These are phyloP conservation scores for Lasius fuliginosus DNA, from an alignment of 2,888 invertebrate species.

Conservation along the genomic window DNA sequence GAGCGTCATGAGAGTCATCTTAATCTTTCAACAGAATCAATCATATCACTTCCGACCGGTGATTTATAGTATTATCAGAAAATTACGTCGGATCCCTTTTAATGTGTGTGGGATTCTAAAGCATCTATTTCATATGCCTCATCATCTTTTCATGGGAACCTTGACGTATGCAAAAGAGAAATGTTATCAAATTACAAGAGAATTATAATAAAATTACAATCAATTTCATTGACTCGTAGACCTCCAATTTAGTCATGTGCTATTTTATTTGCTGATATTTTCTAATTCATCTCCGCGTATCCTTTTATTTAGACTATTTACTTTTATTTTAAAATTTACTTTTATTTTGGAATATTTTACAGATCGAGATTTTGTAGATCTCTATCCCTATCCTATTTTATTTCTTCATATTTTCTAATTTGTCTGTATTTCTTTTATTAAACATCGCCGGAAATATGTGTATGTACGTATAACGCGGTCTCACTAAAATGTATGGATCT, in stretches of 20 bases:
- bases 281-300: not conserved
- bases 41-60: slow-evolving; percentile 7
- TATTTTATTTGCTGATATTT: slow-evolving; percentile 1
- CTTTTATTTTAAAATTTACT: not conserved
- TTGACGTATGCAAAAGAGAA: slow-evolving; percentile 10
- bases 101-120: slow-evolving; percentile 43
- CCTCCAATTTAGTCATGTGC: not conserved
- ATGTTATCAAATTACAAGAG: not conserved
- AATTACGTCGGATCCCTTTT: slow-evolving; percentile 63
- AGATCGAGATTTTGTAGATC: not conserved
- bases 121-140: slow-evolving; percentile 30
- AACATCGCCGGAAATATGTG: not conserved
- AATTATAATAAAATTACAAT: not conserved
- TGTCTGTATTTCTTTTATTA: not conserved
- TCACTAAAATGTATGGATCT: not conserved
- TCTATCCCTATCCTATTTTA: not conserved
- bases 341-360: not conserved
- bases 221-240: not conserved
- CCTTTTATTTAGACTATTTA: not conserved
- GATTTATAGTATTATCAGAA: slow-evolving; percentile 60
- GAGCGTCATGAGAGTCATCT: slow-evolving; percentile 6
- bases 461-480: not conserved
- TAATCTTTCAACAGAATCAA: slow-evolving; percentile 51
- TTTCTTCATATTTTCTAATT: not conserved
- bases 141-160: slow-evolving; percentile 55